A percentile compares a stretch with the other conserved stretches of the same genome.
Conservation (phyloP, 2,113 vertebrate species). For the Callipepla squamata region DNA sequence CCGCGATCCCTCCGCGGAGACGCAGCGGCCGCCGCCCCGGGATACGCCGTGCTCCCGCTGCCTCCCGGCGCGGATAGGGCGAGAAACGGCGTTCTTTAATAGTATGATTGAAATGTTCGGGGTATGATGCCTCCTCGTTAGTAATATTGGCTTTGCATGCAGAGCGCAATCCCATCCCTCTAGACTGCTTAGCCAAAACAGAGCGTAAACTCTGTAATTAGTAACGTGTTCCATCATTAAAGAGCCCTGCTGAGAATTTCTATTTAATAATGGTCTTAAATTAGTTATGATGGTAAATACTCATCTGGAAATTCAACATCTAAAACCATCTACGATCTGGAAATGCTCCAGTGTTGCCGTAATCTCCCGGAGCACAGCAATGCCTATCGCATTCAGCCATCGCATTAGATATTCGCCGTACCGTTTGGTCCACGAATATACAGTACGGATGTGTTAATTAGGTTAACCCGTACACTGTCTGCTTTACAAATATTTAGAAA, state of each 20-base stretch:
- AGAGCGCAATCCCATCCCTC: slow-evolving; percentile 63
- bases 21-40: not conserved
- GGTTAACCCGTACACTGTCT: slow-evolving; percentile 73
- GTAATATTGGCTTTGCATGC: slow-evolving; percentile 76
- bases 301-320: slow-evolving; percentile 80
- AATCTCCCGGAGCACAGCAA: slow-evolving; percentile 76
- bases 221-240: slow-evolving; percentile 75
- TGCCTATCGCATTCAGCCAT: slow-evolving; percentile 70
- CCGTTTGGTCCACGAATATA: slow-evolving; percentile 70
- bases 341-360: slow-evolving; percentile 77
- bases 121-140: slow-evolving; percentile 57
- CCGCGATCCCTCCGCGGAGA: not conserved
- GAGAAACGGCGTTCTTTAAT: slow-evolving; percentile 62
- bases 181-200: slow-evolving; percentile 74
- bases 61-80: slow-evolving; percentile 10
- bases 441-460: slow-evolving; percentile 76
- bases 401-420: slow-evolving; percentile 62
- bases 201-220: slow-evolving; percentile 76
- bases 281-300: slow-evolving; percentile 83
- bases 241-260: slow-evolving; percentile 81
- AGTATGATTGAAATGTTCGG: slow-evolving; percentile 67
- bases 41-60: slow-evolving; percentile 15
- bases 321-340: slow-evolving; percentile 75
- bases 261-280: slow-evolving; percentile 81
- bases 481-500: slow-evolving; percentile 78